These are phyloP conservation scores for Acrossocheilus wenchowensis DNA, from an alignment of 2,797 vertebrate species.

Conservation along the genomic window DNA sequence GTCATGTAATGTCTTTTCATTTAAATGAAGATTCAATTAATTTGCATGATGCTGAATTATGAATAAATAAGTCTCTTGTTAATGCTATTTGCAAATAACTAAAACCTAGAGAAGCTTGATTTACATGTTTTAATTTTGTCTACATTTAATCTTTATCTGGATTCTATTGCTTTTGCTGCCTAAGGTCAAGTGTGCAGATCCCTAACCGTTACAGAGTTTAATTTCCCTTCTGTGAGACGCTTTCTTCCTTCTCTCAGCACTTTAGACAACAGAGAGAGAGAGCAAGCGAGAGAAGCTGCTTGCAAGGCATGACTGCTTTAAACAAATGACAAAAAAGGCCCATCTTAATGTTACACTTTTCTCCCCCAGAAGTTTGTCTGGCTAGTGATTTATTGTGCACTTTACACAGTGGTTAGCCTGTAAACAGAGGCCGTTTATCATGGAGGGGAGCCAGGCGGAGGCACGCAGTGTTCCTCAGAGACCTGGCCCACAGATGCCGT, in stretches of 20 bases:
- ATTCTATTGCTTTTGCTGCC: conserved; percentile 15
- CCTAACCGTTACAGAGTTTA: conserved; percentile 21
- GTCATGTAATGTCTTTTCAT: background rate
- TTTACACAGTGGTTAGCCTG: conserved; percentile 74
- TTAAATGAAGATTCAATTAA: background rate
- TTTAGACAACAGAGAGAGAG: conserved; percentile 41
- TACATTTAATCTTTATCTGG: background rate
- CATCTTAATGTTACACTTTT: conserved; percentile 71
- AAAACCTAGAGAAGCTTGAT: background rate
- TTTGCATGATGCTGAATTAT: background rate
- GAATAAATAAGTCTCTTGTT: background rate
- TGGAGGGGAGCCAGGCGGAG: conserved; percentile 49
- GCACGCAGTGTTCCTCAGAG: conserved; percentile 61
- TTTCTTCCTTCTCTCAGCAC: conserved; percentile 37
- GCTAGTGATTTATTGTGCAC: conserved; percentile 70
- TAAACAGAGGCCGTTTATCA: conserved; percentile 73
- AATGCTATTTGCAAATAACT: background rate
- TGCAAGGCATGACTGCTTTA: conserved; percentile 64
- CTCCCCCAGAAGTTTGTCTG: conserved; percentile 69
- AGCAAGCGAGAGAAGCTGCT: conserved; percentile 42
- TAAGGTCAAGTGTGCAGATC: conserved; percentile 19
- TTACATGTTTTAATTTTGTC: background rate
- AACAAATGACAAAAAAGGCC: conserved; percentile 69
- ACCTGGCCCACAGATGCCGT: conserved; percentile 54
- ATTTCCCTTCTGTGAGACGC: conserved; percentile 27